phyloP scores from a whole-genome alignment of 2,888 invertebrate species.

The Hirtodrosophila cameraria region DNA sequence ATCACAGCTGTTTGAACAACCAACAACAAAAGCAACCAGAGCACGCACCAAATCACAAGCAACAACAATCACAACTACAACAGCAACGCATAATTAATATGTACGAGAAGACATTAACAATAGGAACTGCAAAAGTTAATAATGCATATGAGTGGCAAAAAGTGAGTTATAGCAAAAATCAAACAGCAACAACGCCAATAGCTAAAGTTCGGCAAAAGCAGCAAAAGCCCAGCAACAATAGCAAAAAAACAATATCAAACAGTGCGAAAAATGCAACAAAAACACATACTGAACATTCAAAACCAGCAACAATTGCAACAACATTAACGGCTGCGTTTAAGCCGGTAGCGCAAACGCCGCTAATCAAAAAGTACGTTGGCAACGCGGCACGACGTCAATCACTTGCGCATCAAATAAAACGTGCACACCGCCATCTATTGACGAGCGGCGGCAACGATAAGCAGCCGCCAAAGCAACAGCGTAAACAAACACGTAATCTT shows the following conservation, averaged over 20 bases:
- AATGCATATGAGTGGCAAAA: slow-evolving; percentile 80
- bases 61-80: slow-evolving; percentile 29
- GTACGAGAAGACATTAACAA: slow-evolving; percentile 74
- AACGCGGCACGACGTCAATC: slow-evolving; percentile 74
- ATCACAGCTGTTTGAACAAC: slow-evolving; percentile 62
- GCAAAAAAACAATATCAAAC: slow-evolving; percentile 20
- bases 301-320: slow-evolving; percentile 40
- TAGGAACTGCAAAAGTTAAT: slow-evolving; percentile 75
- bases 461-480: slow-evolving; percentile 46
- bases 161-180: slow-evolving; percentile 77
- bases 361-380: slow-evolving; percentile 64
- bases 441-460: slow-evolving; percentile 81
- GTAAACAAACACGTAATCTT: slow-evolving; percentile 27
- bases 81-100: slow-evolving; percentile 64
- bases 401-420: slow-evolving; percentile 81
- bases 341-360: slow-evolving; percentile 44
- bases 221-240: slow-evolving; percentile 30
- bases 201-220: slow-evolving; percentile 55
- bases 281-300: slow-evolving; percentile 32
- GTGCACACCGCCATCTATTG: slow-evolving; percentile 83
- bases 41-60: slow-evolving; percentile 57
- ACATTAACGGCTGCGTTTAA: slow-evolving; percentile 38
- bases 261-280: slow-evolving; percentile 57
- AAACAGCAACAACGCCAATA: slow-evolving; percentile 39
- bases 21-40: slow-evolving; percentile 25